Conservation (phyloP, 2,888 invertebrate genomes). For the Hypselothyrea guttata region DNA sequence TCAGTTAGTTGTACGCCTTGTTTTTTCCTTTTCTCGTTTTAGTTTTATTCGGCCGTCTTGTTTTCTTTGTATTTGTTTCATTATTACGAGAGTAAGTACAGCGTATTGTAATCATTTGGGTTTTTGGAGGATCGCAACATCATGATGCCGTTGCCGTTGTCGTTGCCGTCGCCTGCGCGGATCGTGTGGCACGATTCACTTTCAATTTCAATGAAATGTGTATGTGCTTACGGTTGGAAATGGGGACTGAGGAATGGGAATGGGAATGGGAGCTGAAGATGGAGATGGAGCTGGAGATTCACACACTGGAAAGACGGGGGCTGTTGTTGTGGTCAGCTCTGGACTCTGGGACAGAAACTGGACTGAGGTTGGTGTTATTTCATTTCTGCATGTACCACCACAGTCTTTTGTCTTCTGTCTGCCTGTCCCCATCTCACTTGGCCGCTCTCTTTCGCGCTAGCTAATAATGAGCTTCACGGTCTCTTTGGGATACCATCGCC, state of each 20-base stretch:
- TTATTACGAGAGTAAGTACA: slow-evolving; percentile 42
- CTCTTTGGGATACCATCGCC: slow-evolving; percentile 65
- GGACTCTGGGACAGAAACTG: slow-evolving; percentile 57
- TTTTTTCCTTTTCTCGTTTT: slow-evolving; percentile 19
- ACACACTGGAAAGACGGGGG: slow-evolving; percentile 35
- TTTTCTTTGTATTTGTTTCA: slow-evolving; percentile 44
- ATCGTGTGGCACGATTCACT: slow-evolving; percentile 78
- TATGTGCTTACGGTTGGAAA: slow-evolving; percentile 14
- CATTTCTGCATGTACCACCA: slow-evolving; percentile 69
- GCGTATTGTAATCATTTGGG: slow-evolving; percentile 51
- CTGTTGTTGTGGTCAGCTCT: slow-evolving; percentile 14
- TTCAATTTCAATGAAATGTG: slow-evolving; percentile 74
- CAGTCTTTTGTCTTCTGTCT: slow-evolving; percentile 47
- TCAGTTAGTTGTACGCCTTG: slow-evolving; percentile 17
- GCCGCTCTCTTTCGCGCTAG: slow-evolving; percentile 16
- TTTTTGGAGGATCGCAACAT: slow-evolving; percentile 58
- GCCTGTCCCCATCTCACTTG: slow-evolving; percentile 15
- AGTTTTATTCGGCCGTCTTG: slow-evolving; percentile 9
- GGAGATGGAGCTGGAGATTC: slow-evolving; percentile 15
- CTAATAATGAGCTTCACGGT: slow-evolving; percentile 73
- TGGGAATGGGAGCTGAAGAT: slow-evolving; percentile 13
- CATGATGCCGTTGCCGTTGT: too few species aligned
- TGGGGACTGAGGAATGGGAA: slow-evolving; percentile 5
- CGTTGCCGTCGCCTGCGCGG: slow-evolving; percentile 38
- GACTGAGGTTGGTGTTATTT: slow-evolving; percentile 64